Evolutionary conservation across 2,888 invertebrate genomes (phyloP).

Genomic region (Acleris literana): DNA sequence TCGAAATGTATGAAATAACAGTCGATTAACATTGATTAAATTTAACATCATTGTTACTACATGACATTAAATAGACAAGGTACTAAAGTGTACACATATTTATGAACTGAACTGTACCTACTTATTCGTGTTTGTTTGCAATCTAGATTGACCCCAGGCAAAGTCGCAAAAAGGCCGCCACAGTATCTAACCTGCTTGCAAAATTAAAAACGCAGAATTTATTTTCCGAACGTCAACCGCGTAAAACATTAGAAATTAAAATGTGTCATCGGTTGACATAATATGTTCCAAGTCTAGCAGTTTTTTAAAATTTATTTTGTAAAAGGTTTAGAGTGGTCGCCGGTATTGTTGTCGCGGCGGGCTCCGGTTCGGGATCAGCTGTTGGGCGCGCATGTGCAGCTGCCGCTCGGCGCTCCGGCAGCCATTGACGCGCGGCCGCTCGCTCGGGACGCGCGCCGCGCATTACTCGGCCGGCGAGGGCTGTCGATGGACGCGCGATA

Average conservation of each 20-base stretch:
- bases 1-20: no score
- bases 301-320: conserved; percentile 13
- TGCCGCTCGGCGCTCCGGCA: conserved; percentile 52
- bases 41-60: no score
- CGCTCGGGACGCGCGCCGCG: conserved; percentile 41
- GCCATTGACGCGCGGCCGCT: conserved; percentile 55
- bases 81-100: no score
- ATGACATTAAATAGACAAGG: no score
- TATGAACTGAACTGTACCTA: no score
- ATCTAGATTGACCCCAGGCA: background rate
- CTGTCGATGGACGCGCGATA: conserved; percentile 56
- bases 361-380: conserved; percentile 65
- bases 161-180: background rate
- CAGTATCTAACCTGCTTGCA: conserved; percentile 18
- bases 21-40: no score
- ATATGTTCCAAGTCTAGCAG: background rate
- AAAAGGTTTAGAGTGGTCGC: conserved; percentile 11
- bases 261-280: conserved; percentile 21
- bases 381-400: conserved; percentile 78
- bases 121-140: no score
- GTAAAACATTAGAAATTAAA: conserved; percentile 28
- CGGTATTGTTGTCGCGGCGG: conserved; percentile 31
- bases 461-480: conserved; percentile 12
- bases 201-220: conserved; percentile 13
- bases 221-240: conserved; percentile 1